Conservation (phyloP, 2,113 vertebrate species). For the Aplodontia rufa region DNA sequence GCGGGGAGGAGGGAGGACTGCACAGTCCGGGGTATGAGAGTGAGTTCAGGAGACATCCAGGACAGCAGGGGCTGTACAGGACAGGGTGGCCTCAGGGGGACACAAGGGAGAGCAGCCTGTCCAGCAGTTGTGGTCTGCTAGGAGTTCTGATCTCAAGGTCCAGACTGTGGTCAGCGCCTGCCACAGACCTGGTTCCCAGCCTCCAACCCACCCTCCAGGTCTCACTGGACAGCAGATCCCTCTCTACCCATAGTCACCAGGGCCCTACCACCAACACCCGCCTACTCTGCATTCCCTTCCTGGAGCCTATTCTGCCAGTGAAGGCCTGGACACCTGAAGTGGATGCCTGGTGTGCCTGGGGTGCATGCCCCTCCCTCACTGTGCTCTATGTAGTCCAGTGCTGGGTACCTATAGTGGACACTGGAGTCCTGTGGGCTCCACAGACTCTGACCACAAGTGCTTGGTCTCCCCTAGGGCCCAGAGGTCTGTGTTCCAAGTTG, state of each 20-base stretch:
- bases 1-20: neutral
- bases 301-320: neutral
- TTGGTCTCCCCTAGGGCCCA: neutral
- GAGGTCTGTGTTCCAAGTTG: neutral
- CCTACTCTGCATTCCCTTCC: neutral
- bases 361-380: accelerated
- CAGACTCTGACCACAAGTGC: neutral
- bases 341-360: neutral
- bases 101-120: neutral
- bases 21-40: neutral
- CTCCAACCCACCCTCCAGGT: neutral
- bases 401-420: neutral
- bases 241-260: neutral
- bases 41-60: neutral
- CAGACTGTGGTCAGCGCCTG: no score
- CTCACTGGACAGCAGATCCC: neutral
- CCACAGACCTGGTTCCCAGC: neutral
- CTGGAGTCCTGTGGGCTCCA: neutral
- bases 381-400: neutral
- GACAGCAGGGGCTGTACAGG: neutral
- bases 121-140: neutral
- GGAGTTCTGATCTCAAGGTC: neutral
- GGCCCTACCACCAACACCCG: neutral
- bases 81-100: neutral
- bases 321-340: no score